Evolutionary conservation across 2,888 invertebrate genomes (phyloP), one percentile per base, ranked within the genome.

Genomic region (Lepidochrysops patricia): DNA sequence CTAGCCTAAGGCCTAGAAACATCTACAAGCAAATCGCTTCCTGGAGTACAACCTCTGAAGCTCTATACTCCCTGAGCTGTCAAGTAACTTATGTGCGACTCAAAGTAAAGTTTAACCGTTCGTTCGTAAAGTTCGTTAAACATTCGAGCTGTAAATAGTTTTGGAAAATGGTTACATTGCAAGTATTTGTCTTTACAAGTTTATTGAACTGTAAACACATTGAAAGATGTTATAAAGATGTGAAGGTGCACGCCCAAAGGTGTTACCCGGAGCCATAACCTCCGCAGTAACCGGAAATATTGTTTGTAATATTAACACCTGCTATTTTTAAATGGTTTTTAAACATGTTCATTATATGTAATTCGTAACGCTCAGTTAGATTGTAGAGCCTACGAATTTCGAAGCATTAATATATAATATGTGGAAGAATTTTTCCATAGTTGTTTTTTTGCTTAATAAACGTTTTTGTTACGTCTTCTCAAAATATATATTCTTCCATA

Each of bases 141-240:
- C 43, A 37, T 60, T 61, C 60, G 58, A 64, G 57, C 52, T 57
- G 60, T 60, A 60, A 62, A 62, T 57, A 59, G 60, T 61, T 63
- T 62, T 58, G 9, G 58, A 61, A 66, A 68, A 66, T 64, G 64
- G 61, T 66, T 60, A 63, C 61, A 57, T 58, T 63, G 64, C 65
- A 64, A 64, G 58, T 61, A 66, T 62, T 62, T 63, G 64, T 63
- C 62, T 67, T 66, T 63, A 63, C 63, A 75, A 78, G 81, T 83
- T 76, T 83, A 68, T 82, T 85, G 82, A 84, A 84, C 83, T 71
- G 74, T 80, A 77, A 79, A 81, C 80, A 79, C 66, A 71, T 72
- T 82, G 85, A 85, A 82, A 83, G 85, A 85, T 80, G 74, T 75
- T 75, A 74, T 76, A 79, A 84, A 87, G 83, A 83, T 77, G 80